Percentiles rank a stretch among this genome's conserved stretches.
These are phyloP conservation scores for Ephialtes manifestator DNA, from an alignment of 2,888 invertebrate genomes.

Conservation along the genomic window DNA sequence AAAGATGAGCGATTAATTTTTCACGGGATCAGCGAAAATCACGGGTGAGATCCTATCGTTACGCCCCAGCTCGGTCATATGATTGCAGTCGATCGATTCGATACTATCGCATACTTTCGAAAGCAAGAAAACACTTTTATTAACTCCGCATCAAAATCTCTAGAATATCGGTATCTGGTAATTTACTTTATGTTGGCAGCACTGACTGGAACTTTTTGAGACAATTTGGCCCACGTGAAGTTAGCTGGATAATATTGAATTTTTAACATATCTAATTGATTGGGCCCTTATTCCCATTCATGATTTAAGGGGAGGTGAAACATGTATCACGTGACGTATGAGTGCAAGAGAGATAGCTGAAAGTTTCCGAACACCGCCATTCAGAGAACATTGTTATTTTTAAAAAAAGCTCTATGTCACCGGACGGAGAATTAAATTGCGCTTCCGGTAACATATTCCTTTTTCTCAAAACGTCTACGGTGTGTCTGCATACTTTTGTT, in stretches of 20 bases:
- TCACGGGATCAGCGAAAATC: conserved; percentile 47
- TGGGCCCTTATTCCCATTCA: too few species aligned
- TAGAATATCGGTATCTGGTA: neutral
- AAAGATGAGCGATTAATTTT: conserved; percentile 33
- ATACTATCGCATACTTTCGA: conserved; percentile 5
- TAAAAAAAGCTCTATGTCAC: too few species aligned
- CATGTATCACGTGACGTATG: too few species aligned
- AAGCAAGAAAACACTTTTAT: neutral
- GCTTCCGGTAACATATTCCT: too few species aligned
- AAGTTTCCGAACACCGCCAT: too few species aligned
- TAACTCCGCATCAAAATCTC: neutral
- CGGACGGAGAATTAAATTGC: too few species aligned
- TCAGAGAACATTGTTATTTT: too few species aligned
- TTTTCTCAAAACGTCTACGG: too few species aligned
- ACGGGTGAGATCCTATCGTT: conserved; percentile 53
- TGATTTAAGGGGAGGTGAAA: too few species aligned
- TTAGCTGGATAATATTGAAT: too few species aligned
- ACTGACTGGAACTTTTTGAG: neutral
- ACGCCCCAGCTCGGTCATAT: conserved; percentile 71
- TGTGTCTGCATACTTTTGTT: too few species aligned
- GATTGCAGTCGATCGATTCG: conserved; percentile 67
- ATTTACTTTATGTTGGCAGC: neutral
- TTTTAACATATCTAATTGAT: neutral
- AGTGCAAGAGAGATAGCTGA: too few species aligned
- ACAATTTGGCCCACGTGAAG: neutral